These are phyloP conservation scores for Drosophila tropicalis DNA, from an alignment of 1,140 invertebrate species.

Conservation along the genomic window DNA sequence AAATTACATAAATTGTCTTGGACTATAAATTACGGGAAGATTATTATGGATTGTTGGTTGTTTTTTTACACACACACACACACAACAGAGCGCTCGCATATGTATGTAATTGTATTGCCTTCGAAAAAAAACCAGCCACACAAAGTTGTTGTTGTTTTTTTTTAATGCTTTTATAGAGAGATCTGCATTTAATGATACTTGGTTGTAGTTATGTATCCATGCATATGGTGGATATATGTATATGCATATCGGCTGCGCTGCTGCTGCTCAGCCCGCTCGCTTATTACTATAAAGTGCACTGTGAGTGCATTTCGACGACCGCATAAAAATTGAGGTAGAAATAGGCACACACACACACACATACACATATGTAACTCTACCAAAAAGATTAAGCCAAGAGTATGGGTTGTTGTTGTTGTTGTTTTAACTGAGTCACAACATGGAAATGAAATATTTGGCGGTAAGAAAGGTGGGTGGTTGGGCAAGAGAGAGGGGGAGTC, in stretches of 20 bases:
- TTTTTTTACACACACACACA: conserved; percentile 19
- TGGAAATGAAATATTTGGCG: conserved; percentile 48
- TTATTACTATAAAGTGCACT: conserved; percentile 19
- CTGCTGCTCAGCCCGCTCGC: neutral
- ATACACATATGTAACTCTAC: neutral
- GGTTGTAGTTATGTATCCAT: conserved; percentile 21
- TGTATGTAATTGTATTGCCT: conserved; percentile 32
- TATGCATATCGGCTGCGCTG: conserved; percentile 41
- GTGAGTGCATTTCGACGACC: conserved; percentile 25
- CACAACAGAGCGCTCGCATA: conserved; percentile 19
- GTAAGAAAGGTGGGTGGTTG: no score
- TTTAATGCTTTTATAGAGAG: conserved; percentile 73
- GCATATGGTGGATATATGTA: neutral
- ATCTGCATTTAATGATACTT: conserved; percentile 79
- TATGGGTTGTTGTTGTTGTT: conserved; percentile 1
- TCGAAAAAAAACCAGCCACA: conserved; percentile 31
- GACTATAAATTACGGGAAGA: conserved; percentile 81
- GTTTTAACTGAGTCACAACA: conserved; percentile 49
- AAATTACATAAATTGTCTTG: conserved; percentile 82
- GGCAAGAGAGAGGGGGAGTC: neutral
- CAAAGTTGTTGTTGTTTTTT: conserved; percentile 18
- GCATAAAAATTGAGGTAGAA: conserved; percentile 38
- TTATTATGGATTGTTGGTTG: conserved; percentile 76
- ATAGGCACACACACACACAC: neutral
- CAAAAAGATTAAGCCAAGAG: neutral